A percentile compares a stretch with the other conserved stretches of the same genome.
phyloP scores from a whole-genome alignment of 2,113 vertebrate genomes.

The Pachypanchax playfairii region DNA sequence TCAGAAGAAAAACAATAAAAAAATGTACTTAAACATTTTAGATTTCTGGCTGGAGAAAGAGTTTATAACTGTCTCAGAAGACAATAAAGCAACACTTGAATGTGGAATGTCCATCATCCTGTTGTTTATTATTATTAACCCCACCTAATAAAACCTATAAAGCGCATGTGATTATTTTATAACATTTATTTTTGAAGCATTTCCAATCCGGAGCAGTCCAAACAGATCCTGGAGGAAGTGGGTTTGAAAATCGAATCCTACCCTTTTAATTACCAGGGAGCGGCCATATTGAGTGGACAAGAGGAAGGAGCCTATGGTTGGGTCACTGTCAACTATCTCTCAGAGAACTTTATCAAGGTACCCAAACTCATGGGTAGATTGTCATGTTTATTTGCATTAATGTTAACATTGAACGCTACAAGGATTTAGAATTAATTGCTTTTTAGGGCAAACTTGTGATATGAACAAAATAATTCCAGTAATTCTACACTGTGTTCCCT shows the following conservation, averaged over 20 bases:
- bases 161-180: neutral
- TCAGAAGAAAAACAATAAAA: too few species aligned
- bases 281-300: slow-evolving; percentile 81
- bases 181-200: slow-evolving; percentile 68
- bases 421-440: too few species aligned
- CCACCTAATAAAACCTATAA: too few species aligned
- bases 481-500: too few species aligned
- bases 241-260: slow-evolving; percentile 79
- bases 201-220: slow-evolving; percentile 61
- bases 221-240: slow-evolving; percentile 78
- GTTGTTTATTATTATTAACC: neutral
- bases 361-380: too few species aligned
- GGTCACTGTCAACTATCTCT: slow-evolving; percentile 90
- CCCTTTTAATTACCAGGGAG: slow-evolving; percentile 81
- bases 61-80: neutral
- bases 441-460: too few species aligned
- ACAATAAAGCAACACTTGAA: neutral
- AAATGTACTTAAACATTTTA: too few species aligned
- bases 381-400: too few species aligned
- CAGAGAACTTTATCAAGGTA: slow-evolving; percentile 88
- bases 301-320: slow-evolving; percentile 87
- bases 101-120: neutral
- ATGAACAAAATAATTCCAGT: too few species aligned
- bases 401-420: too few species aligned
- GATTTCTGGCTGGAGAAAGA: too few species aligned